Conservation (phyloP, 2,797 vertebrate genomes). For the Pseudomugil gertrudae region DNA sequence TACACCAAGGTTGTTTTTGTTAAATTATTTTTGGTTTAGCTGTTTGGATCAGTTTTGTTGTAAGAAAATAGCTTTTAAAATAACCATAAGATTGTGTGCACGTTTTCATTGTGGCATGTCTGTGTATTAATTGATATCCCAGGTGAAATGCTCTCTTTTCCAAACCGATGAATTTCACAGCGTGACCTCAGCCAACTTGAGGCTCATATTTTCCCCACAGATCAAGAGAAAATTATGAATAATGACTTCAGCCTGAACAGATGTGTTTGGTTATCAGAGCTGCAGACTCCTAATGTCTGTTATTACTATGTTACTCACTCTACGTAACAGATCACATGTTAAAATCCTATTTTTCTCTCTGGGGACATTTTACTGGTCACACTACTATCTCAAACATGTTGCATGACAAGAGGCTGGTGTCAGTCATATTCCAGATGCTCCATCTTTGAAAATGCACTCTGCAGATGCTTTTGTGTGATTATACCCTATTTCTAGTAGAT, state of each 20-base stretch:
- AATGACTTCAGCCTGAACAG: constrained; percentile 54
- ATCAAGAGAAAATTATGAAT: constrained; percentile 46
- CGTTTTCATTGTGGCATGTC: neutral
- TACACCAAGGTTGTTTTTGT: constrained; percentile 67
- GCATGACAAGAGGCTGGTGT: neutral
- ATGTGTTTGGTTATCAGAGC: constrained; percentile 63
- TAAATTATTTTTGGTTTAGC: neutral
- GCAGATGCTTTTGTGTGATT: constrained; percentile 17
- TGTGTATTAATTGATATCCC: constrained; percentile 8
- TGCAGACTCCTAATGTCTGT: constrained; percentile 12
- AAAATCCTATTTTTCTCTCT: neutral
- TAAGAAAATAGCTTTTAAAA: neutral
- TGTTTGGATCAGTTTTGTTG: constrained; percentile 5
- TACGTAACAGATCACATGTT: constrained; percentile 8
- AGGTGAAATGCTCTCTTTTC: constrained; percentile 28
- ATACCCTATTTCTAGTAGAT: neutral
- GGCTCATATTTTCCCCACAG: constrained; percentile 56
- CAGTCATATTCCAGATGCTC: neutral
- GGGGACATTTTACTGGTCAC: neutral
- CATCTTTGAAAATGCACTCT: constrained; percentile 1
- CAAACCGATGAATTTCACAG: constrained; percentile 35
- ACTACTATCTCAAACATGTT: neutral
- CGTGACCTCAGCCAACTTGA: constrained; percentile 45
- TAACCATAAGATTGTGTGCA: neutral
- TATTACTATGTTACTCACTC: constrained; percentile 23